Evolutionary conservation across 2,888 invertebrate species (phyloP).

Genomic region (Heliothis peltigera): DNA sequence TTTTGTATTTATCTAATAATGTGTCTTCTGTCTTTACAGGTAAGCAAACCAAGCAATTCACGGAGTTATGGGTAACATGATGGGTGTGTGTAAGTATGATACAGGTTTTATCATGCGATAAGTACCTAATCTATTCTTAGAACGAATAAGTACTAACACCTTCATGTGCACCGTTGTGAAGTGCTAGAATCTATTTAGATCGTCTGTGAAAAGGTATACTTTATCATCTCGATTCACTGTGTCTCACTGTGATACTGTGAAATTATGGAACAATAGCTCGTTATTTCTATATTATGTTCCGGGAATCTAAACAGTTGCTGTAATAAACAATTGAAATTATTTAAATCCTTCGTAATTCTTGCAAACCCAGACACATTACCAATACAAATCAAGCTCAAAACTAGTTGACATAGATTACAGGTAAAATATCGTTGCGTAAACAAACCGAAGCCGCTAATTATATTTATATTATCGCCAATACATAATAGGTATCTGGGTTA

Average conservation of each 20-base stretch:
- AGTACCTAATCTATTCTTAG: neutral
- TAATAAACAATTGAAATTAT: neutral
- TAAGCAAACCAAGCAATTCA: conserved; percentile 40
- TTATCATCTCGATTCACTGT: neutral
- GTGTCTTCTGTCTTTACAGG: conserved; percentile 53
- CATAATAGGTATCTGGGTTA: conserved; percentile 73
- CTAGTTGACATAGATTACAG: conserved; percentile 11
- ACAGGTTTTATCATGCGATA: neutral
- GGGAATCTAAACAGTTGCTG: neutral
- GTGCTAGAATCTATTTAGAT: neutral
- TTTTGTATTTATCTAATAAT: conserved; percentile 24
- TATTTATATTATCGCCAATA: conserved; percentile 48
- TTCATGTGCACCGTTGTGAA: neutral
- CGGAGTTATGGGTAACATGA: neutral
- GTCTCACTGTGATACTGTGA: neutral
- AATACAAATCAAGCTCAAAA: conserved; percentile 4
- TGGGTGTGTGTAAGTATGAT: conserved; percentile 28
- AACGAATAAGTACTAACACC: neutral
- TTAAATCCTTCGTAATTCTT: conserved; percentile 3
- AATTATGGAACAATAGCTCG: neutral
- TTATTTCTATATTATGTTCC: no score
- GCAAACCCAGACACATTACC: conserved; percentile 25
- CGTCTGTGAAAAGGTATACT: neutral
- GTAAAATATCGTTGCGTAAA: conserved; percentile 27
- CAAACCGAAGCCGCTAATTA: conserved; percentile 30